Evolutionary conservation across 2,113 vertebrate species (phyloP), one percentile per base, ranked within the genome.

Genomic region (Phyllopteryx taeniolatus): DNA sequence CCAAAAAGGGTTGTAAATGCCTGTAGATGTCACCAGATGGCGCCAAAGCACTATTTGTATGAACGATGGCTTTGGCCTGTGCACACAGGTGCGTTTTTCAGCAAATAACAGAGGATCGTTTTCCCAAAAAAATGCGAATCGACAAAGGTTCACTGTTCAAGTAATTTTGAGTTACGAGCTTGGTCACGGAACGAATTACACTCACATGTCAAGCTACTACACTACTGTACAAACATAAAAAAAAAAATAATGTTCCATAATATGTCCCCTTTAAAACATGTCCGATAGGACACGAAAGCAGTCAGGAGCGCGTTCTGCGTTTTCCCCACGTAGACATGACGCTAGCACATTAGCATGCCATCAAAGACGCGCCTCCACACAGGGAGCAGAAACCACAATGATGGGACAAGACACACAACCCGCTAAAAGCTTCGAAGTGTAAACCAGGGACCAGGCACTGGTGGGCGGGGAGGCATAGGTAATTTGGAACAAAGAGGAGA

Each of bases 401-500:
- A 27, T 56, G 71, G 73, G 78, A 13, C 27, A 0, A 70, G 72
- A 85, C 81, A 83, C 79, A 79, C 78, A 80, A 82, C 82, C 73
- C 83, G 49, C 63, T 44, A 56, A 81, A 74, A 70, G 79, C 85
- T 88, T 84, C 89, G 83, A 89, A 81, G 84, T 85, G 79, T 71
- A 68, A 74, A 70, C 74, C 70, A 47, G 53, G 10, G 53, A 68
- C 68, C 64, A 68, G 67, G 65, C n/a, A 57, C 42, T 35, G 67
- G 49, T 22, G 73, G 77, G 51, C 20, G 57, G 49, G 22, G n/a
- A 35, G 59, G 33, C 11, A 10, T 13, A 33, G 15, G 56, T 27
- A 14, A 75, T 77, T 64, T 77, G 73, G 66, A 75, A 75, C 20
- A 79, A 54, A 74, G 68, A 69, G 73, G 76, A 56, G 20, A 56